phyloP scores from a whole-genome alignment of 2,888 invertebrate species.

The Nephrotoma appendiculata region DNA sequence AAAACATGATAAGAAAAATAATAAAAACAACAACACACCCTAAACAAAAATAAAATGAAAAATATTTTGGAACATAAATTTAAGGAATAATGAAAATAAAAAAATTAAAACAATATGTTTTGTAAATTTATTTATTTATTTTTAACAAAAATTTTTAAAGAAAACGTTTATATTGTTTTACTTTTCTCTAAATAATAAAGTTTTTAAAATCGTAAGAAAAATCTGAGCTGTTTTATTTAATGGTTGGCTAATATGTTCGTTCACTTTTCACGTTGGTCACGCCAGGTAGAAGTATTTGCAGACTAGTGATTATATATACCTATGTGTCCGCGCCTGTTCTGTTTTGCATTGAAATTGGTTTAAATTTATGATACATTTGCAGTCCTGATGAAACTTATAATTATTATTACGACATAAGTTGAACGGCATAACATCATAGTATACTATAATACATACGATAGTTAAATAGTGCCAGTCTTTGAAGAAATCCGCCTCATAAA shows the following conservation, averaged over 20 bases:
- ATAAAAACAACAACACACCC: not conserved
- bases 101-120: constrained; percentile 30
- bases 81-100: constrained; percentile 18
- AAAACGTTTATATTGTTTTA: constrained; percentile 29
- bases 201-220: constrained; percentile 31
- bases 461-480: not conserved
- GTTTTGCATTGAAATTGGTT: no score
- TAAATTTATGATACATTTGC: no score
- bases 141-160: constrained; percentile 8
- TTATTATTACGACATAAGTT: not conserved
- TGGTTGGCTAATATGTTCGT: not conserved
- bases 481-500: not conserved
- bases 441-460: not conserved
- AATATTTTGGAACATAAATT: not conserved
- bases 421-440: not conserved
- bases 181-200: constrained; percentile 35
- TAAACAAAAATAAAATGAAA: not conserved
- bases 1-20: not conserved
- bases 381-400: no score
- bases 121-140: constrained; percentile 27
- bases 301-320: no score
- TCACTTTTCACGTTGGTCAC: no score
- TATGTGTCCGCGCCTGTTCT: no score
- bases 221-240: not conserved
- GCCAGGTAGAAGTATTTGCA: no score